Evolutionary conservation across 2,888 invertebrate species (phyloP).

Genomic region (Elysia crispata): DNA sequence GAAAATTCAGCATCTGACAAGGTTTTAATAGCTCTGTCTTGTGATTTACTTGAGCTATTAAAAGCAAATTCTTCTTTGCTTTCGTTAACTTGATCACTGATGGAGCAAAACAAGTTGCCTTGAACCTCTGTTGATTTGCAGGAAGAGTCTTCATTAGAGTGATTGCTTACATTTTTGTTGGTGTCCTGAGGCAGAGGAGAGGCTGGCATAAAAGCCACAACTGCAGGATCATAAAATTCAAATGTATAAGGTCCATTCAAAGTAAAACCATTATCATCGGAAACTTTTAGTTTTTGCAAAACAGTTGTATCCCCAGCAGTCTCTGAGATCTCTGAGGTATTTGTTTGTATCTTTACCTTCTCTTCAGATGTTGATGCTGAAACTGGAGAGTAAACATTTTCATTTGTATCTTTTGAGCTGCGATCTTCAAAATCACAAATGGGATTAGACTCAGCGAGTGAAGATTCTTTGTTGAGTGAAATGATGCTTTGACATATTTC

Average conservation of each 20-base stretch:
- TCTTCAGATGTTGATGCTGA: no score
- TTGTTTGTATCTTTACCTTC: background rate
- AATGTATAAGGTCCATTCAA: constrained; percentile 14
- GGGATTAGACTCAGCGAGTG: background rate
- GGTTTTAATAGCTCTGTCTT: no score
- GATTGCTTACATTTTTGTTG: no score
- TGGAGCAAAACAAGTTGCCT: no score
- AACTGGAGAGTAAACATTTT: background rate
- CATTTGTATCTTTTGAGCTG: background rate
- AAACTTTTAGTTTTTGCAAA: background rate
- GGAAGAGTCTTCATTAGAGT: no score
- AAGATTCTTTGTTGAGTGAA: background rate
- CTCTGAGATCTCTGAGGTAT: background rate
- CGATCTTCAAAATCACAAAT: background rate
- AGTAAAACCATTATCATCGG: background rate
- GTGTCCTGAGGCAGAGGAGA: background rate
- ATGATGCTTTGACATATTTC: background rate
- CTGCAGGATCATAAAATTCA: constrained; percentile 50
- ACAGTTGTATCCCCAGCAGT: background rate
- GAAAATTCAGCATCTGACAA: background rate
- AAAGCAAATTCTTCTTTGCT: no score
- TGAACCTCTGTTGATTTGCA: no score
- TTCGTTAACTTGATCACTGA: no score
- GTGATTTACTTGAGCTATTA: no score
- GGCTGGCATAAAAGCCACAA: constrained; percentile 46